Base-by-base conservation (phyloP, 2,888 invertebrate species). In the Strigamia crassipes region DNA sequence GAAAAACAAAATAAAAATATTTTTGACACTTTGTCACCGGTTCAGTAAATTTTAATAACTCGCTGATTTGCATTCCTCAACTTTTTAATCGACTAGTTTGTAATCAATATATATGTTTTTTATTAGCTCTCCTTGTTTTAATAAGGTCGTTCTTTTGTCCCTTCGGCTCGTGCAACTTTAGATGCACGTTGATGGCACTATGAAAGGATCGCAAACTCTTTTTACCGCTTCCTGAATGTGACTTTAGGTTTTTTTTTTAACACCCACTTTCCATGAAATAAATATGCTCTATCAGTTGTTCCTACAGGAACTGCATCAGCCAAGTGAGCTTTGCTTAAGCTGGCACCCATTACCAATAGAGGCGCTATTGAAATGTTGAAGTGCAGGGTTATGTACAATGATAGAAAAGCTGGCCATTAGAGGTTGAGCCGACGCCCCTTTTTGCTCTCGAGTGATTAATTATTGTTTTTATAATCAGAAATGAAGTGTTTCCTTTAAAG, bases 241-340 rank as follows among this genome's bases (percentile, higher is more conserved):
- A 73, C 73, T 31, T 31, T 27, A 31, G n/a, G 2, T 21, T 66
- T 73, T 73, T 73, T 73, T 15, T 73, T 27, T 27, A 23, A 27
- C 13, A 23, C 56, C 31, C n/a, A 27, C 15, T 73, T 31, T 73
- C 31, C 73, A 73, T 73, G 73, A 31, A 31, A 56, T 27, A 73
- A 73, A 73, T 73, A 73, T 73, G 73, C 73, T 27, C 73, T 31
- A 73, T 73, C 73, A 73, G 27, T 73, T 73, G 73, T 73, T 73
- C 73, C 27, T 73, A 18, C 73, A 73, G 23, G 31, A 31, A 73
- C 73, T 73, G 73, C 56, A n/a, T 31, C 23, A 73, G 31, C 31
- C 27, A 73, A 73, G 73, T 27, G 27, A 73, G 73, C 73, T 73
- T 73, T 73, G 73, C 73, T 73, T 73, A 73, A 73, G 73, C 73